Evolutionary conservation across 2,113 vertebrate species (phyloP), one percentile per base, ranked within the genome.

Genomic region (Caranx melampygus): DNA sequence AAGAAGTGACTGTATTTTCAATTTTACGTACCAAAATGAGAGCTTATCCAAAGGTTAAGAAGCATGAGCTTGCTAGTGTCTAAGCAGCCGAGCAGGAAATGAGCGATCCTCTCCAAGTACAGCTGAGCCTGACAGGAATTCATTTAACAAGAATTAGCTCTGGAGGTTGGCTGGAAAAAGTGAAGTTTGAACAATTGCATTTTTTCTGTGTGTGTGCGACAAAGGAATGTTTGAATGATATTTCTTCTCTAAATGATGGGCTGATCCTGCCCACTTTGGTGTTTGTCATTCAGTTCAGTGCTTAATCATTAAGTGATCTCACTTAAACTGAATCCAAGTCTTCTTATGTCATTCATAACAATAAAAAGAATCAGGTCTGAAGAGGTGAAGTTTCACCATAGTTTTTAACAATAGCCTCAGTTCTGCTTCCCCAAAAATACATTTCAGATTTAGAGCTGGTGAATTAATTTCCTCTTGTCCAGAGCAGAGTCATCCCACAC

Each of bases 401-500:
- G 21, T 61, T 55, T 8, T 37, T 61, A 61, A 61, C 40, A 42
- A 44, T 5, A 33, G 4, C 33, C 31, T 82, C 21, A 0, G 0
- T 35, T 72, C 73, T 70, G 18, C 60, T 20, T 40, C 34, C 67
- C 49, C 34, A 67, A 66, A 70, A 52, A 44, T 1, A 34, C 11
- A 6, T 55, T 2, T 79, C 15, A 54, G 47, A 57, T 11, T 54
- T 26, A 4, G 18, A 55, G 34, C 72, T 68, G 81, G 64, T 82
- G 40, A 33, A 78, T 63, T 49, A 21, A 82, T 77, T 77, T 60
- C 72, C 60, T 55, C 6, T 75, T 35, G 31, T 63, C 67, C 68
- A 42, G 20, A 87, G 18, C 55, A 4, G 51, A 72, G 85, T 75
- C 75, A 75, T 66, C 78, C 79, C 68, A 82, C 79, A 76, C 74